A percentile compares a stretch with the other conserved stretches of the same genome.
These are phyloP conservation scores for Nannoperca obscura DNA, from an alignment of 2,797 vertebrate genomes.

Conservation along the genomic window DNA sequence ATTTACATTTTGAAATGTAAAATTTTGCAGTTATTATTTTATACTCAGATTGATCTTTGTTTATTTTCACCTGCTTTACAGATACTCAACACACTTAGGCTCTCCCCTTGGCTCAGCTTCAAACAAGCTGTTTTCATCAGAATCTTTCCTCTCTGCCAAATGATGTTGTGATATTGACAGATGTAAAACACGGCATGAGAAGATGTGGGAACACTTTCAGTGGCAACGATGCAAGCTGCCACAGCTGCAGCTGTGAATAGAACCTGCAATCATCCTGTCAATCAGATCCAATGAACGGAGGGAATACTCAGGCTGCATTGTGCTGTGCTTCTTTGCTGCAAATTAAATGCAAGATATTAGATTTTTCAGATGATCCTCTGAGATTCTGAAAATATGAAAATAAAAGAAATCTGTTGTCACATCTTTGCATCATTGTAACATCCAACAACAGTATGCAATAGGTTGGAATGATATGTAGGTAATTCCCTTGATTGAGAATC, in stretches of 20 bases:
- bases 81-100: not conserved
- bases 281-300: conserved; percentile 35
- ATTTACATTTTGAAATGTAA: not conserved
- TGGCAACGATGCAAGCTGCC: conserved; percentile 44
- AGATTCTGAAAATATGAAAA: conserved; percentile 1
- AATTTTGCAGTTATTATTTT: conserved; percentile 12
- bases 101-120: conserved; percentile 6
- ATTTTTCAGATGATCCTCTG: conserved; percentile 19
- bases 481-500: not conserved
- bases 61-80: conserved; percentile 5
- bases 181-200: conserved; percentile 50
- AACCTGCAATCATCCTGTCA: conserved; percentile 61
- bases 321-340: not conserved
- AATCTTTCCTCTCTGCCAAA: conserved; percentile 15
- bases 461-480: not conserved
- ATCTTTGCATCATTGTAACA: not conserved
- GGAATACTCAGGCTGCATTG: conserved; percentile 9
- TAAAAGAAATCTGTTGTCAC: not conserved
- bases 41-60: conserved; percentile 2
- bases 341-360: conserved; percentile 7
- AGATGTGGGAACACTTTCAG: conserved; percentile 43
- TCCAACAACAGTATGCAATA: not conserved
- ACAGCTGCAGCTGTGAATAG: conserved; percentile 60
- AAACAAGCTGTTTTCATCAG: conserved; percentile 27
- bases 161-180: conserved; percentile 59